Base-by-base conservation (phyloP, 2,797 vertebrate genomes). In the Oceanodroma leucorhoa region DNA sequence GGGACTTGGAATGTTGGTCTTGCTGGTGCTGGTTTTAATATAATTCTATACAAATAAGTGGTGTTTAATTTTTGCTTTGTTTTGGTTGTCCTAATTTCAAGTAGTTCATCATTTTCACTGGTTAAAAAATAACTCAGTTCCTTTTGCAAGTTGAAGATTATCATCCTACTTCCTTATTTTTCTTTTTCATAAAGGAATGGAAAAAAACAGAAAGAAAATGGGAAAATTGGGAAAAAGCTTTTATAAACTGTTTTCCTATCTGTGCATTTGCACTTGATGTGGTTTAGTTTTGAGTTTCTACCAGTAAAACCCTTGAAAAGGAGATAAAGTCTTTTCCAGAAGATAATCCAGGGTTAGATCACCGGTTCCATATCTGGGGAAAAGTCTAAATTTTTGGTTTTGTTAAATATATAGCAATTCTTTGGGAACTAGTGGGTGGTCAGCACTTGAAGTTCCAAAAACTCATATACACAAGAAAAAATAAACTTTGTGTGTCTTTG, bases 311-410 rank as follows among this genome's bases (percentile, higher is more conserved):
- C 26, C 64, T 84, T 65, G 72, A 57, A 90, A 90, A 79, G 14
- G 7, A 88, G 73, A 75, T 93, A 71, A 91, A 73, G 51, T 82
- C 55, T 91, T 88, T 95, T 93, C 84, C 78, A 90, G 83, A 84
- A 87, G n/a, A 82, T 40, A 76, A 38, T 65, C 23, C 22, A 45
- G 41, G 34, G 27, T 94, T 88, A 87, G 72, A n/a, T 86, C 29
- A 65, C 22, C 48, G 46, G 24, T 71, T 86, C 70, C 15, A 6
- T 62, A 66, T 79, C 51, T 73, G 62, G 60, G 21, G 46, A 82
- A 66, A 78, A 64, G 40, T 36, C 54, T 78, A 11, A 2, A 1
- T 57, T 86, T 88, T 88, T 72, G 7, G 4, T 77, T 46, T 53
- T 89, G 13, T 83, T 90, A 80, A 75, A 75, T 87, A 87, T 12